phyloP scores from a whole-genome alignment of 2,113 vertebrate genomes.

The Aramus guarauna region DNA sequence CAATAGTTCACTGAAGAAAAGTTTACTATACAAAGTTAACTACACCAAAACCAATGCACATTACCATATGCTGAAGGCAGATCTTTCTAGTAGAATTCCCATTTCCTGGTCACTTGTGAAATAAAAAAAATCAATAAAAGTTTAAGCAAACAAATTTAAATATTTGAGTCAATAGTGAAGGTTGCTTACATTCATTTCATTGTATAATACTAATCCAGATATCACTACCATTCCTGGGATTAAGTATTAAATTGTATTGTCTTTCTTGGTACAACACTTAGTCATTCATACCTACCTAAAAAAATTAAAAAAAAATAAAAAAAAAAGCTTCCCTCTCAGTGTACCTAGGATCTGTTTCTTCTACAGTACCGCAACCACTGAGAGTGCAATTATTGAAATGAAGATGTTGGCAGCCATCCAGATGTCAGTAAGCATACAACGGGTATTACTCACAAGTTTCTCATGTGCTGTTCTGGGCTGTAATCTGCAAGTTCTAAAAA shows the following conservation, averaged over 20 bases:
- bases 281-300: background rate
- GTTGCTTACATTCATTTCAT: background rate
- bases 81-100: background rate
- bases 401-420: slow-evolving; percentile 38
- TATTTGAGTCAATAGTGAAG: background rate
- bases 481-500: slow-evolving; percentile 4
- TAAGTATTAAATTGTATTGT: background rate
- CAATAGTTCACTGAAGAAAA: background rate
- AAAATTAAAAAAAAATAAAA: background rate
- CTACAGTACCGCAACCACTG: background rate
- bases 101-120: background rate
- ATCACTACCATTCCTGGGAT: background rate
- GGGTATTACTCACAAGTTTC: slow-evolving; percentile 20
- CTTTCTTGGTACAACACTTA: background rate
- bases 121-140: background rate
- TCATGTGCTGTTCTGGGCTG: background rate
- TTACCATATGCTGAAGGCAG: background rate
- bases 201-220: background rate
- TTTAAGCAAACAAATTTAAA: background rate
- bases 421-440: background rate
- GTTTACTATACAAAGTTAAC: background rate
- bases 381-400: slow-evolving; percentile 2
- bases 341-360: background rate
- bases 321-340: background rate
- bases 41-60: background rate